Conservation (phyloP, 2,797 vertebrate genomes). For the Aldrovandia affinis region DNA sequence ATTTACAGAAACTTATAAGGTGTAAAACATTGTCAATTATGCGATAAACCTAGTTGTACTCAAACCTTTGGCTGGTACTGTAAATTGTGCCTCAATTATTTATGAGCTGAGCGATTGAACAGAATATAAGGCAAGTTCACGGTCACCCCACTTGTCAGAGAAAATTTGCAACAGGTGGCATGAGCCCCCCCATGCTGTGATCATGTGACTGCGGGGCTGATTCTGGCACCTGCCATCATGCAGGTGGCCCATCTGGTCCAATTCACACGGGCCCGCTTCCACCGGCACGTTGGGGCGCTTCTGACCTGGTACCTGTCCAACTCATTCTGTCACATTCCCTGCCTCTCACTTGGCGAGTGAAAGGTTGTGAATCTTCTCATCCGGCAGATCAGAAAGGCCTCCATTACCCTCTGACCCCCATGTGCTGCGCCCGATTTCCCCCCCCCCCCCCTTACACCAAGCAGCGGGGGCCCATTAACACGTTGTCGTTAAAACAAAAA, state of each 20-base stretch:
- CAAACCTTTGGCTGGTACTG: not conserved
- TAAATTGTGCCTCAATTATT: not conserved
- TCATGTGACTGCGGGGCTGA: constrained; percentile 65
- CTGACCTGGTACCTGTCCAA: constrained; percentile 71
- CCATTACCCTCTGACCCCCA: constrained; percentile 79
- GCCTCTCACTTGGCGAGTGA: constrained; percentile 60
- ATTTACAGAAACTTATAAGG: too few species aligned
- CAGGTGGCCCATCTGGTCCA: constrained; percentile 80
- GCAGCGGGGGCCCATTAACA: constrained; percentile 77
- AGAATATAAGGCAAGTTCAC: not conserved
- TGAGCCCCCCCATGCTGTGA: constrained; percentile 45
- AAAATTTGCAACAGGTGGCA: not conserved
- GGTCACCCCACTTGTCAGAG: not conserved
- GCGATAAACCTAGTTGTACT: too few species aligned
- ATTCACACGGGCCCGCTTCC: constrained; percentile 74
- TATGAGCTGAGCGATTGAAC: not conserved
- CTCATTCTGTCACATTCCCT: constrained; percentile 81
- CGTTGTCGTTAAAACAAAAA: constrained; percentile 77
- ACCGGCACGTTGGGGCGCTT: constrained; percentile 68
- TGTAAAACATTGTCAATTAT: too few species aligned
- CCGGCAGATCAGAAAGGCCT: constrained; percentile 72
- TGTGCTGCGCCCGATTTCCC: constrained; percentile 70
- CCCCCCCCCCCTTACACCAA: constrained; percentile 79
- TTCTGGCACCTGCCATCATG: constrained; percentile 70
- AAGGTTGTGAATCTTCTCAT: constrained; percentile 78